Conservation (phyloP, 2,113 vertebrate genomes). For the Puntigrus tetrazona region DNA sequence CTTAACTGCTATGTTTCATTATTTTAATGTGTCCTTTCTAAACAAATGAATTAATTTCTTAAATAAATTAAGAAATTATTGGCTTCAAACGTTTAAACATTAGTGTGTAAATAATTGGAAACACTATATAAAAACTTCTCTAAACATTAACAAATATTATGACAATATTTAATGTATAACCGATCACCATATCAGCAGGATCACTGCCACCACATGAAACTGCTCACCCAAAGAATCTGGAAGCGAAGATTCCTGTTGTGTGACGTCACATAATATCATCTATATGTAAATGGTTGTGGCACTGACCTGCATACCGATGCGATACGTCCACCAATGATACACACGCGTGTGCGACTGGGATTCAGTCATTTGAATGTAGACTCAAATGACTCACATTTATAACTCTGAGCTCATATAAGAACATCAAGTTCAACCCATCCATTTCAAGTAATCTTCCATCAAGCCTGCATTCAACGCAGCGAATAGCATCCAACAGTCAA, state of each 20-base stretch:
- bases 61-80: too few species aligned
- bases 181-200: too few species aligned
- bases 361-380: conserved; percentile 32
- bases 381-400: conserved; percentile 18
- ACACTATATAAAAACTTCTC: too few species aligned
- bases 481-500: conserved; percentile 35
- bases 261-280: not conserved
- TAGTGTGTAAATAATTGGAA: too few species aligned
- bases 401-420: conserved; percentile 11
- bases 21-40: too few species aligned
- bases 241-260: not conserved
- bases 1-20: too few species aligned
- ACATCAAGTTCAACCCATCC: not conserved
- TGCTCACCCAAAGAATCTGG: too few species aligned
- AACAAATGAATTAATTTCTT: too few species aligned
- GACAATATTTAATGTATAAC: too few species aligned
- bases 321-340: not conserved
- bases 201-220: too few species aligned
- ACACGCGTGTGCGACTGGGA: not conserved
- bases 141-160: too few species aligned
- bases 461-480: not conserved
- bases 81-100: too few species aligned
- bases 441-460: conserved; percentile 10
- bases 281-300: not conserved
- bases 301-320: not conserved